Percentiles rank a stretch among this genome's conserved stretches.
Conservation (phyloP, 2,888 invertebrate genomes). For the Liposcelis brunnea region DNA sequence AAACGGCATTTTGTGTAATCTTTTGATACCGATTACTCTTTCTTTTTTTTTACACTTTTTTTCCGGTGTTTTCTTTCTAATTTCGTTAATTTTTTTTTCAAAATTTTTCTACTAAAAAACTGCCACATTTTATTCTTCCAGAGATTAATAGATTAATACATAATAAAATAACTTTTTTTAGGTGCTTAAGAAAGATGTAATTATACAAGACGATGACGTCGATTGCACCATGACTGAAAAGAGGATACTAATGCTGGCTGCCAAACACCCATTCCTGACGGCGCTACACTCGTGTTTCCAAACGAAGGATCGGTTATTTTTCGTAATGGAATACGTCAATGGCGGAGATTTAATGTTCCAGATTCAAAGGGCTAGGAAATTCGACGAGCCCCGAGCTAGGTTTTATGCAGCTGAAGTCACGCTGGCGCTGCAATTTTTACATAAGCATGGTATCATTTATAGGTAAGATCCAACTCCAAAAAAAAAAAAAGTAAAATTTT, state of each 20-base stretch:
- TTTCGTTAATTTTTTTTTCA: too few species aligned
- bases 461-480: too few species aligned
- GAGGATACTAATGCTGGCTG: conserved; percentile 89
- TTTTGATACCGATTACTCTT: too few species aligned
- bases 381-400: conserved; percentile 86
- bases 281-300: conserved; percentile 96
- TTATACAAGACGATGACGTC: conserved; percentile 97
- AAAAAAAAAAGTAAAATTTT: too few species aligned
- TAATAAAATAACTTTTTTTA: too few species aligned
- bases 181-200: conserved; percentile 92
- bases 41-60: too few species aligned
- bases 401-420: conserved; percentile 99
- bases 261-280: conserved; percentile 93
- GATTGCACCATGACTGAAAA: conserved; percentile 99
- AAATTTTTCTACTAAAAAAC: too few species aligned
- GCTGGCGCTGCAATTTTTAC: conserved; percentile 90
- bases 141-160: too few species aligned
- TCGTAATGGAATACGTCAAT: conserved; percentile 99
- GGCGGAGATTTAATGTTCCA: conserved; percentile 99
- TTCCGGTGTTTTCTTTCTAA: not conserved
- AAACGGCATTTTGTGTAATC: too few species aligned
- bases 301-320: conserved; percentile 88
- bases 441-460: conserved; percentile 93
- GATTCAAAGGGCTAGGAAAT: conserved; percentile 94
- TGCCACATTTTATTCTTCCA: too few species aligned